Evolutionary conservation across 2,113 vertebrate species (phyloP), one percentile per base, ranked within the genome.

Genomic region (Nettapus auritus): DNA sequence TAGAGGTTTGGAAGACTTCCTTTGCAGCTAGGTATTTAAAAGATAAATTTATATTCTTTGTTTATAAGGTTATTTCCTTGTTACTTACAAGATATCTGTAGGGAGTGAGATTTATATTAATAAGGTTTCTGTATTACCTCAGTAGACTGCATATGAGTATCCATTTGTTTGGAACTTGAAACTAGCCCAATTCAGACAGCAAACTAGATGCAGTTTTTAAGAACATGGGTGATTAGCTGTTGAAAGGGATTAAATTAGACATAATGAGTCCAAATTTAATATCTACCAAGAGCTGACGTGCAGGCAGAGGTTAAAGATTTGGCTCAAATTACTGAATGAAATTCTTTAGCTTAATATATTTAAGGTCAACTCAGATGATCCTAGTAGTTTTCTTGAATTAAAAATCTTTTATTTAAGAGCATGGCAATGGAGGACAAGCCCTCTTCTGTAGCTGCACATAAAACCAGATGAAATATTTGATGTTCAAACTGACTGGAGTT

Each of bases 381-480:
- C 36, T 55, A 3, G 25, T 56, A 12, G 31, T 76, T 62, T 36
- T 66, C 21, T 44, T 63, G 38, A 88, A 86, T 59, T 34, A 81
- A 84, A 89, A 42, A 70, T 40, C 36, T 91, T 68, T 44, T 16
- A 44, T 90, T 80, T 46, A 69, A 66, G 38, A 2, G 2, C 4
- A 12, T 66, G 29, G 19, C 63, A 92, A 81, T 50, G 55, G 25
- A 86, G 40, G 46, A 48, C 66, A 64, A 56, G 13, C 33, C 13
- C 21, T 68, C 33, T 85, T 71, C 33, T 89, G 23, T 90, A 57
- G 44, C 29, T 73, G 66, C 20, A 12, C 14, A 3, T 83, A 67
- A 93, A 80, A 77, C 50, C 36, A 40, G 69, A 73, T 84, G 1
- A 93, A 92, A 75, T 82, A 68, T 67, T 93, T 78, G n/a, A 64